These are phyloP conservation scores for Manis crassicaudata DNA, from an alignment of 2,797 vertebrate species.

Conservation along the genomic window DNA sequence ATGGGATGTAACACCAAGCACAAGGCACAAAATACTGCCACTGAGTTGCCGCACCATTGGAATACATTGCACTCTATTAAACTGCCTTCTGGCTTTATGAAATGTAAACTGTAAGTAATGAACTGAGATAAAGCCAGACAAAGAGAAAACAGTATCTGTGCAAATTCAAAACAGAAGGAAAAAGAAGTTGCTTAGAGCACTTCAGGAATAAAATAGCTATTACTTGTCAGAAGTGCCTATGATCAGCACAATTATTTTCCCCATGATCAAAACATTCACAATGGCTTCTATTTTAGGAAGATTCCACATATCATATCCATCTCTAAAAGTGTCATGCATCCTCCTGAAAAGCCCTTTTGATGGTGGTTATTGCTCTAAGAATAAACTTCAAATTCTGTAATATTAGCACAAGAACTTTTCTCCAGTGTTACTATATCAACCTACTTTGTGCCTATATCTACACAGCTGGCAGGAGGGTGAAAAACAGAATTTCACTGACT, in stretches of 20 bases:
- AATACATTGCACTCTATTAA: neutral
- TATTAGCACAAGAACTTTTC: neutral
- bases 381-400: neutral
- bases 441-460: neutral
- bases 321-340: neutral
- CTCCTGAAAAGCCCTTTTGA: neutral
- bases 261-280: neutral
- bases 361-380: neutral
- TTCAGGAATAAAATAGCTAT: neutral
- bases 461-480: neutral
- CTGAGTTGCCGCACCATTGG: neutral
- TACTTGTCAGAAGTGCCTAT: neutral
- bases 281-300: neutral
- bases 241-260: neutral
- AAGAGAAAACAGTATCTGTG: neutral
- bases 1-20: neutral
- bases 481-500: neutral
- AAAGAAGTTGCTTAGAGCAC: neutral
- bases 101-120: conserved; percentile 46
- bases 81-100: conserved; percentile 38
- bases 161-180: neutral
- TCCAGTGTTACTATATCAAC: neutral
- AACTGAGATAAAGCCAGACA: conserved; percentile 25
- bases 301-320: neutral
- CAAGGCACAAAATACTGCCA: neutral